These are phyloP conservation scores for Berghia stephanieae DNA, from an alignment of 1,140 invertebrate genomes.

Conservation along the genomic window DNA sequence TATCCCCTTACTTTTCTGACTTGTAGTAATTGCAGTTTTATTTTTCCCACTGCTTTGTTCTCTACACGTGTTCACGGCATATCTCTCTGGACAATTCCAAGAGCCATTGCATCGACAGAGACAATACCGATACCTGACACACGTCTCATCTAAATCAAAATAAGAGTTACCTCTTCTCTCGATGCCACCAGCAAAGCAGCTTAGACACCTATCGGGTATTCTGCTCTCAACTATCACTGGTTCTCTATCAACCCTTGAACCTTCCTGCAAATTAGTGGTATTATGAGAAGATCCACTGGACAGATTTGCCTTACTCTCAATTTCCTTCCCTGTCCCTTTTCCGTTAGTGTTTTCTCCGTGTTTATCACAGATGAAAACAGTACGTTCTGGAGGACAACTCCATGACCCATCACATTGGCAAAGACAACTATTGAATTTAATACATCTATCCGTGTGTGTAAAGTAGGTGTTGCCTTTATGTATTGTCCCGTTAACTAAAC, in stretches of 20 bases:
- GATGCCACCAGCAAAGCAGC: conserved; percentile 35
- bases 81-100: conserved; percentile 36
- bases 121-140: conserved; percentile 39
- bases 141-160: conserved; percentile 37
- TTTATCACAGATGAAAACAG: not conserved
- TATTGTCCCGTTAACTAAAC: conserved; percentile 36
- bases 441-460: conserved; percentile 36
- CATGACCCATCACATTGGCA: conserved; percentile 44
- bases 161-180: conserved; percentile 38
- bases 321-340: conserved; percentile 39
- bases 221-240: conserved; percentile 33
- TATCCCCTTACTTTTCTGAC: not conserved
- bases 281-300: conserved; percentile 34
- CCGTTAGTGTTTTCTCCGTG: not conserved
- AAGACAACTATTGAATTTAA: conserved; percentile 35
- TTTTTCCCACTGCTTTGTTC: not conserved
- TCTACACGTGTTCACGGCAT: conserved; percentile 37
- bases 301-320: conserved; percentile 38
- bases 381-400: conserved; percentile 38
- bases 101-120: conserved; percentile 43
- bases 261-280: no score
- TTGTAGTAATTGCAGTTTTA: not conserved
- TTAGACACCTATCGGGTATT: conserved; percentile 33
- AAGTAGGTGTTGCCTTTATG: conserved; percentile 37
- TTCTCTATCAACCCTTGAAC: conserved; percentile 35